Evolutionary conservation across 1,140 invertebrate species (phyloP).

Genomic region (Condylostylus longicornis): DNA sequence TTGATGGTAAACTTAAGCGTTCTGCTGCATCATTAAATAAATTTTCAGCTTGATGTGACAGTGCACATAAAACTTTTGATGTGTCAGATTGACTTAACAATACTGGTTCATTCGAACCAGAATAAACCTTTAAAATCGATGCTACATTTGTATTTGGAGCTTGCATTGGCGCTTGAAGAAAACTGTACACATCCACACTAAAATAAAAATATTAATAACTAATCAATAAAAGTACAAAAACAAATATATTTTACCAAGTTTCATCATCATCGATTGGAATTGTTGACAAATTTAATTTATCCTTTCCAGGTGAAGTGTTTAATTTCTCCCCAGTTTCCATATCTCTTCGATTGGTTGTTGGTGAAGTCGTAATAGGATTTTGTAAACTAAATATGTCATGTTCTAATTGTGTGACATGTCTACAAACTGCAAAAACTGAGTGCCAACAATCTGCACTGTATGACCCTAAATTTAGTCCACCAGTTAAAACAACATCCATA

Average conservation of each 20-base stretch:
- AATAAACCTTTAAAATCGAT: slow-evolving; percentile 28
- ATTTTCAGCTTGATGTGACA: slow-evolving; percentile 74
- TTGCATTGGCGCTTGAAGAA: slow-evolving; percentile 54
- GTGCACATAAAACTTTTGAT: slow-evolving; percentile 68
- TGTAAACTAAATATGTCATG: slow-evolving; percentile 67
- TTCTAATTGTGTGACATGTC: slow-evolving; percentile 81
- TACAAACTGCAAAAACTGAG: slow-evolving; percentile 78
- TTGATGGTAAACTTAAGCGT: slow-evolving; percentile 66
- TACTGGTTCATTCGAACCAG: slow-evolving; percentile 41
- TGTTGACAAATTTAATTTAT: slow-evolving; percentile 32
- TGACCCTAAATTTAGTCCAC: slow-evolving; percentile 75
- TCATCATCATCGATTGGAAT: slow-evolving; percentile 49
- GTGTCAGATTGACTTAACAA: slow-evolving; percentile 65
- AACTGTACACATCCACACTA: slow-evolving; percentile 69
- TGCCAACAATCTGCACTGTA: slow-evolving; percentile 85
- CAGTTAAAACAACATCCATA: slow-evolving; percentile 60
- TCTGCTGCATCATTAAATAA: slow-evolving; percentile 72
- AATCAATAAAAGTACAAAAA: too few species aligned
- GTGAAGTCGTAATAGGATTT: slow-evolving; percentile 32
- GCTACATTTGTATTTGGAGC: slow-evolving; percentile 38
- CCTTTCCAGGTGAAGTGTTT: slow-evolving; percentile 23
- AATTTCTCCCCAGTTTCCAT: slow-evolving; percentile 32
- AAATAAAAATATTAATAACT: slow-evolving; percentile 14
- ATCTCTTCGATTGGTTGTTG: slow-evolving; percentile 31
- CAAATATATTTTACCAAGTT: too few species aligned